Evolutionary conservation across 1,140 invertebrate species (phyloP).

Genomic region (Lasioglossum albipes): DNA sequence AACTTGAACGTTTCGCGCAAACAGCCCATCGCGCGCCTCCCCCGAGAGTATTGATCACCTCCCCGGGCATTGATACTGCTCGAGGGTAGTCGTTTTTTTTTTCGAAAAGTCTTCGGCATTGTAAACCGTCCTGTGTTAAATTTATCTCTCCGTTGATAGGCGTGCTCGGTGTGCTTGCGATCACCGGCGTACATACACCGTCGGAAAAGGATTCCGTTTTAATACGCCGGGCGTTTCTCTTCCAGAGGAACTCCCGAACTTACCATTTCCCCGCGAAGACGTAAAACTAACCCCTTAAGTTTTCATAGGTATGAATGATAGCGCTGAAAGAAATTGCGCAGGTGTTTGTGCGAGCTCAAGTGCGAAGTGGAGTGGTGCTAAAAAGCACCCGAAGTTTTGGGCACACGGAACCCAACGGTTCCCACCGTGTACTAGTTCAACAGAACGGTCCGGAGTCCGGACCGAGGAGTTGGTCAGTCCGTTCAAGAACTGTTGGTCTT

Average conservation of each 20-base stretch:
- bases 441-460: not conserved
- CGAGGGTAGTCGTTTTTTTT: too few species aligned
- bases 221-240: not conserved
- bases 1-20: too few species aligned
- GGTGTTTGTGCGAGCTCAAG: not conserved
- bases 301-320: slow-evolving; percentile 7
- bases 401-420: not conserved
- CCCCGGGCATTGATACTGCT: too few species aligned
- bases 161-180: not conserved
- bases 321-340: not conserved
- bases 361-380: not conserved
- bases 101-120: too few species aligned
- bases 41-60: too few species aligned
- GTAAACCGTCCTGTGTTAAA: too few species aligned
- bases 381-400: not conserved
- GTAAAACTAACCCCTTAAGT: slow-evolving; percentile 1
- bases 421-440: not conserved
- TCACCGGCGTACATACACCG: not conserved
- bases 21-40: too few species aligned
- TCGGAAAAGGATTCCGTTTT: not conserved
- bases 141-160: too few species aligned
- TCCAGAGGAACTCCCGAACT: not conserved
- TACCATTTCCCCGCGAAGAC: not conserved
- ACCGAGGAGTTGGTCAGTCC: slow-evolving; percentile 1
- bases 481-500: slow-evolving; percentile 1